A percentile compares a stretch with the other conserved stretches of the same genome.
phyloP scores from a whole-genome alignment of 2,888 invertebrate genomes.

The Parnassius mnemosyne region DNA sequence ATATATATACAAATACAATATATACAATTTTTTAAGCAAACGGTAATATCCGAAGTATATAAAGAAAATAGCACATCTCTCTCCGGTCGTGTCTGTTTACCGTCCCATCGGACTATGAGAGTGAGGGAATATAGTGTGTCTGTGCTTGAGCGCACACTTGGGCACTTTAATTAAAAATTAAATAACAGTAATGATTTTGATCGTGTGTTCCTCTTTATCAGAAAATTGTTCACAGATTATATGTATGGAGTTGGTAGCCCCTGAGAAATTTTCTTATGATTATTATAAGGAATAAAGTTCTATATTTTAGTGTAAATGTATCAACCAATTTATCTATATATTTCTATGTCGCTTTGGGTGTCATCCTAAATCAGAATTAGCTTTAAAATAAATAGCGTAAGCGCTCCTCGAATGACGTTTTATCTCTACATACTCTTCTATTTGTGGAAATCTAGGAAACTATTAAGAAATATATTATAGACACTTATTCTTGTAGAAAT shows the following conservation, averaged over 20 bases:
- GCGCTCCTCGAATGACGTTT: slow-evolving; percentile 20
- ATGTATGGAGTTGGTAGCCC: slow-evolving; percentile 40
- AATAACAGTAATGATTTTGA: no score
- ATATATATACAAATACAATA: no score
- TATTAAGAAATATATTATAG: slow-evolving; percentile 14
- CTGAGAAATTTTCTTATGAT: slow-evolving; percentile 75
- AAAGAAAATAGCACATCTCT: no score
- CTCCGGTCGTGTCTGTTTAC: no score
- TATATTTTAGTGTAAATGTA: slow-evolving; percentile 70
- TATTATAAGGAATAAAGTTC: slow-evolving; percentile 66
- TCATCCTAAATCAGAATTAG: slow-evolving; percentile 45
- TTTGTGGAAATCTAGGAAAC: slow-evolving; percentile 22
- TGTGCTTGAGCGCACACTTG: no score
- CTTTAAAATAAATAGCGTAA: slow-evolving; percentile 37
- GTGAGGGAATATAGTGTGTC: no score
- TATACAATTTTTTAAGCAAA: no score
- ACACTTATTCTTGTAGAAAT: slow-evolving; percentile 21
- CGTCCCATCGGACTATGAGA: no score
- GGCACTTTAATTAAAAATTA: no score
- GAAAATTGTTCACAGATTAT: slow-evolving; percentile 42
- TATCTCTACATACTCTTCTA: slow-evolving; percentile 21
- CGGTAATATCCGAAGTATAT: no score
- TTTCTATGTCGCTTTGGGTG: slow-evolving; percentile 76
- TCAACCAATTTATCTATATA: slow-evolving; percentile 59
- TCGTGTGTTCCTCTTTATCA: neutral